Conservation (phyloP, 2,113 vertebrate species). For the Melanostigma gelatinosum region DNA sequence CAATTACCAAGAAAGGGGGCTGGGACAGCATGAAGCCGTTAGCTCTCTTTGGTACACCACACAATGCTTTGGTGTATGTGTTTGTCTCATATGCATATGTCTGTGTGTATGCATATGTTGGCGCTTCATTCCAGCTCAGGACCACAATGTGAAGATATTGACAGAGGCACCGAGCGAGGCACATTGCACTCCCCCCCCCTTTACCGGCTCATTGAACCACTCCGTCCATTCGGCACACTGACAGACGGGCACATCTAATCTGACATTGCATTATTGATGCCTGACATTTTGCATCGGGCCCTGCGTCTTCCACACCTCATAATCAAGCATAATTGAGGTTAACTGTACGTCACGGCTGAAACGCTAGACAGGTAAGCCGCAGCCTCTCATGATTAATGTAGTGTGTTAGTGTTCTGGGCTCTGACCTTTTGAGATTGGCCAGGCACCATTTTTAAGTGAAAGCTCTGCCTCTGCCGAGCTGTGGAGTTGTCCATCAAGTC, state of each 20-base stretch:
- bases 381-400: constrained; percentile 84
- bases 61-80: constrained; percentile 60
- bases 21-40: constrained; percentile 75
- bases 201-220: constrained; percentile 30
- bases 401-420: constrained; percentile 78
- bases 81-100: constrained; percentile 62
- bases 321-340: constrained; percentile 86
- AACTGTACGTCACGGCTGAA: constrained; percentile 82
- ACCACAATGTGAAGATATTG: constrained; percentile 1
- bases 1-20: constrained; percentile 83
- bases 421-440: constrained; percentile 86
- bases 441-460: constrained; percentile 86
- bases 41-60: constrained; percentile 77
- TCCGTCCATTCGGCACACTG: constrained; percentile 16
- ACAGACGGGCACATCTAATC: constrained; percentile 74
- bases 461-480: constrained; percentile 79
- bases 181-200: neutral
- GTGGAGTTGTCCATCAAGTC: constrained; percentile 83
- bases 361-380: constrained; percentile 83
- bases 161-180: neutral
- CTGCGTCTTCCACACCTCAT: constrained; percentile 81
- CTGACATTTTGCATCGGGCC: constrained; percentile 67
- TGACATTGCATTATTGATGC: constrained; percentile 81
- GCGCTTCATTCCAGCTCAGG: constrained; percentile 29
- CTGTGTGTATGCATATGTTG: constrained; percentile 44